phyloP scores from a whole-genome alignment of 2,888 invertebrate species.

The Lacanobia wlatinum region DNA sequence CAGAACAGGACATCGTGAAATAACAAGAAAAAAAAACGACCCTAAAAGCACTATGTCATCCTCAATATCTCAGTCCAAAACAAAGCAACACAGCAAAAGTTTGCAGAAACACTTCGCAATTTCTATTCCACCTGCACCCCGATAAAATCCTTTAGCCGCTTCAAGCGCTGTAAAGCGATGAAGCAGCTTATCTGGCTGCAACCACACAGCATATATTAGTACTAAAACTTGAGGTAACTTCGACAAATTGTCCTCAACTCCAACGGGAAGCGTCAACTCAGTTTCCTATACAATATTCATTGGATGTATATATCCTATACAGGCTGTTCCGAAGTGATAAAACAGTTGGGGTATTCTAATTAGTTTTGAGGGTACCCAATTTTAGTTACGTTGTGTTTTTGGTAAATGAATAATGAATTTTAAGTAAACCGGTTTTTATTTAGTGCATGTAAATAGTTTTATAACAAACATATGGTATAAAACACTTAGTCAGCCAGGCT shows the following conservation, averaged over 20 bases:
- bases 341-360: conserved; percentile 13
- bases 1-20: not conserved
- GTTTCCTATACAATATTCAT: conserved; percentile 41
- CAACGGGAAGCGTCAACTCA: conserved; percentile 13
- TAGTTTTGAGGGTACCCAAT: conserved; percentile 1
- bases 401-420: not conserved
- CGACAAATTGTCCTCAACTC: conserved; percentile 40
- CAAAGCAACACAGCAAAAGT: not conserved
- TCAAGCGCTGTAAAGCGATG: conserved; percentile 22
- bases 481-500: too few species aligned
- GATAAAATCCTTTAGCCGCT: conserved; percentile 22
- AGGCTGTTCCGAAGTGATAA: conserved; percentile 29
- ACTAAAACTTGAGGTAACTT: conserved; percentile 39
- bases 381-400: conserved; percentile 1
- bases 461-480: too few species aligned
- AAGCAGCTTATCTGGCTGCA: conserved; percentile 42
- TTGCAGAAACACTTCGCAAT: conserved; percentile 14
- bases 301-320: too few species aligned
- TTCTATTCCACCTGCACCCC: not conserved
- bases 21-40: not conserved
- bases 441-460: not conserved
- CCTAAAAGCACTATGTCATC: not conserved
- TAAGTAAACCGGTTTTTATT: not conserved
- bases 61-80: not conserved
- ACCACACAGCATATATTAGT: conserved; percentile 45